Evolutionary conservation across 2,113 vertebrate genomes (phyloP).

Genomic region (Lanius collurio): DNA sequence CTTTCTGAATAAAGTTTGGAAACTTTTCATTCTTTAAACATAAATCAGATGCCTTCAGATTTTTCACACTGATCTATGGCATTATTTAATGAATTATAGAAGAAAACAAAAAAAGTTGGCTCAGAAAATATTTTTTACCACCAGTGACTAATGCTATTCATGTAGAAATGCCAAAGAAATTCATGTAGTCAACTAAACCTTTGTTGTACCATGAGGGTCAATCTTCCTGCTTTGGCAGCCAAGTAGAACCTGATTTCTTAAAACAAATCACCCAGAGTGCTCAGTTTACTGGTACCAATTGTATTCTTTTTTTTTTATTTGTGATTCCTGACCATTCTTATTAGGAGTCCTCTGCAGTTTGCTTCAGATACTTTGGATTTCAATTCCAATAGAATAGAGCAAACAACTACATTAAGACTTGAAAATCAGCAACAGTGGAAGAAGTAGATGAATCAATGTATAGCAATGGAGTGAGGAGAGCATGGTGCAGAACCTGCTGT

Average conservation of each 20-base stretch:
- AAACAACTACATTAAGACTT: neutral
- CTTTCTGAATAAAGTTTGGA: neutral
- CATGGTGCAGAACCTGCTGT: neutral
- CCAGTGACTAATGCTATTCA: neutral
- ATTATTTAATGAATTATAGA: neutral
- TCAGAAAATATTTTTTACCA: neutral
- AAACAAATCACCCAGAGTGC: neutral
- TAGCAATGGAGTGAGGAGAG: neutral
- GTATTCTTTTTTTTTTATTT: neutral
- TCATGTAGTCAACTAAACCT: neutral
- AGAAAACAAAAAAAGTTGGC: neutral
- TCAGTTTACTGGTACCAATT: neutral
- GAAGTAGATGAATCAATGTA: neutral
- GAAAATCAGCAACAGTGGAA: neutral
- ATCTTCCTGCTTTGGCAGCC: neutral
- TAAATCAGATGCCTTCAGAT: neutral
- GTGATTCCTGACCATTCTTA: neutral
- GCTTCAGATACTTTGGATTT: neutral
- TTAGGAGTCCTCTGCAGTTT: neutral
- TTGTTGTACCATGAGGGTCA: fast-evolving
- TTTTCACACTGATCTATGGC: neutral
- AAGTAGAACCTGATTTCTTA: neutral
- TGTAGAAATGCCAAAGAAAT: neutral
- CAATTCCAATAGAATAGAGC: neutral
- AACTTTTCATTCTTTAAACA: neutral